Evolutionary conservation across 2,888 invertebrate genomes (phyloP), one percentile per base, ranked within the genome.

Genomic region (Phyllotreta cruciferae): DNA sequence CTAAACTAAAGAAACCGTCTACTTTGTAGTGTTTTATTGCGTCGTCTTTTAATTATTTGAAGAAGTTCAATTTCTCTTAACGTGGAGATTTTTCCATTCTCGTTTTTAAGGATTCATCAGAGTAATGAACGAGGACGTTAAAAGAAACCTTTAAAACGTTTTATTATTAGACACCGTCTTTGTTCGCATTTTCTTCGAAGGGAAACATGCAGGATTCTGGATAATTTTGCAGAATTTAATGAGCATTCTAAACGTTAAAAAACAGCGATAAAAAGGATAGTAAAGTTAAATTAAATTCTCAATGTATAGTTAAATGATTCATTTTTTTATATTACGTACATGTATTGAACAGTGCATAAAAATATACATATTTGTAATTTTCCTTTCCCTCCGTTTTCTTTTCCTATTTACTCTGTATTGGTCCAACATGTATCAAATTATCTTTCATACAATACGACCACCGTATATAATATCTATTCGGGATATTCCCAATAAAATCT

Each of bases 401-500:
- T 24, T 24, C 24, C 24, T 24, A 24, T 24, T 24, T 24, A 24
- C 24, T 24, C 24, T 24, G 24, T 24, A 24, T 24, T 24, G 24
- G 24, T 24, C 24, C 24, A 24, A 24, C 24, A 24, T 24, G 24
- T 24, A 24, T 24, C 24, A 39, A 49, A 57, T 57, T 57, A 57
- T 47, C 57, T 49, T 41, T 8, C 11, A 24, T 10, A 47, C 49
- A 39, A 49, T 57, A 10, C 49, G 34, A 45, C 37, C 44, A 35
- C 11, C 10, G 38, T 52, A 56, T 56, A 56, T 24, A 60, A 41
- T 58, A 63, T 63, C 42, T 56, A 55, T 60, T 52, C 38, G 35
- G 45, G 41, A 64, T 60, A 56, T 54, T 64, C 52, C 44, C 52
- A 56, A 60, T 60, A 56, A 60, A 60, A 64, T 60, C 13, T 47